Base-by-base conservation (phyloP, 92 coral and sea anemone species). In the Heliopora coerulea region DNA sequence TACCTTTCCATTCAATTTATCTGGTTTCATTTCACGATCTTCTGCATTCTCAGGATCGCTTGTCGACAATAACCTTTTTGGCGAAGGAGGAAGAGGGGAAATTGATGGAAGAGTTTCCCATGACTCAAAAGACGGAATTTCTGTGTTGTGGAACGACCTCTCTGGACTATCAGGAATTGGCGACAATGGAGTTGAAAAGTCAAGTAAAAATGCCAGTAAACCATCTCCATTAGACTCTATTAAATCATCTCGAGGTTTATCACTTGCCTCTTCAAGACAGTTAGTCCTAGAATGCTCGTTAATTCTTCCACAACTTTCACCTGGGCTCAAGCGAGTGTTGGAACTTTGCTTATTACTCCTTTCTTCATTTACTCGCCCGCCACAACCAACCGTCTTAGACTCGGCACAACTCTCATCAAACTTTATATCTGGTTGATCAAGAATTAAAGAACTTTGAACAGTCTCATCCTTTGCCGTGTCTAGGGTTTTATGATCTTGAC, bases 1-100 rank as follows among this genome's bases (percentile, higher is more conserved):
- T 17, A 24, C 54, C 58, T 49, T 24, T 29, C 19, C 2, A 3
- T 56, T 4, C 17, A 23, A 56, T 17, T 4, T 23, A 18, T 59
- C 0, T 10, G 33, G 12, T 25, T 0, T 59, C 19, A 20, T 32
- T 32, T 25, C 20, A 15, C 35, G 21, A 30, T 31, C 20, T 31
- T 62, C 68, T 8, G 39, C 12, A 28, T 13, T 23, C 25, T 25
- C 32, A 58, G 3, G 31, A 32, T 58, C 33, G 32, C 31, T 10
- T 20, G 44, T 21, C 48, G 12, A 21, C 1, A 48, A 8, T 17
- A 35, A 7, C 44, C 25, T 12, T 31, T 32, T 32, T 31, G 86
- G 86, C 1, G 86, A 83, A 8, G 86, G 79, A 0, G 86, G 86
- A 39, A 83, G 67, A 23, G 86, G 86, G 11, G 86, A 83, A 19